Evolutionary conservation across 2,113 vertebrate species (phyloP), one percentile per base, ranked within the genome.

Genomic region (Danio rerio): DNA sequence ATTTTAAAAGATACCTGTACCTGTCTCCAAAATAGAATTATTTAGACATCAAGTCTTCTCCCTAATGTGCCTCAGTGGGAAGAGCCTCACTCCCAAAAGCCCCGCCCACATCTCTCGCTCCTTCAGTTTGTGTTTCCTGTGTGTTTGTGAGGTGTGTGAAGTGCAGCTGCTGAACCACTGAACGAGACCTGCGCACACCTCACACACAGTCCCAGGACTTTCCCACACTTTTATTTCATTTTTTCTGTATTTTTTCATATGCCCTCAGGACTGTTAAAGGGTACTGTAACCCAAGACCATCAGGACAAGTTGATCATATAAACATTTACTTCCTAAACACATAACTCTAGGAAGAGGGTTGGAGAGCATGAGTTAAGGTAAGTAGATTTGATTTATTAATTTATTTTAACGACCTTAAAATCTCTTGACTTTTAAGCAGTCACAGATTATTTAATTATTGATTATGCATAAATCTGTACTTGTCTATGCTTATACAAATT

Each of bases 301-400:
- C 59, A 52, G 75, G 49, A 65, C 11, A 53, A 18, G 61, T 9
- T 78, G 20, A 53, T 8, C 12, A 56, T 78, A 65, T 47, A 53
- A 18, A 78, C 6, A 55, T 66, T 53, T 66, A 53, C 15, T 1
- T 42, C 21, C 42, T n/a, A 78, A 78, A 66, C 20, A 52, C 40
- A 20, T 1, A 61, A 5, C 47, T 43, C 15, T 18, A 12, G 47
- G n/a, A 53, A 42, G 31, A 52, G 13, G 12, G 2, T 20, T 16
- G 16, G 31, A 47, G 76, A 18, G 58, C 53, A 75, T 58, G 72
- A n/a, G 9, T 53, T 78, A 66, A 78, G 49, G 76, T 78, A 3
- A 66, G 76, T 43, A 11, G 47, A 15, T 12, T 13, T 20, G 40
- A 18, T 59, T 2, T 59, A 11, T n/a, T 72, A 5, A 43, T 40